Percentiles rank a stretch among this genome's conserved stretches.
Evolutionary conservation across 2,113 vertebrate species (phyloP).

Genomic region (Furnarius figulus): DNA sequence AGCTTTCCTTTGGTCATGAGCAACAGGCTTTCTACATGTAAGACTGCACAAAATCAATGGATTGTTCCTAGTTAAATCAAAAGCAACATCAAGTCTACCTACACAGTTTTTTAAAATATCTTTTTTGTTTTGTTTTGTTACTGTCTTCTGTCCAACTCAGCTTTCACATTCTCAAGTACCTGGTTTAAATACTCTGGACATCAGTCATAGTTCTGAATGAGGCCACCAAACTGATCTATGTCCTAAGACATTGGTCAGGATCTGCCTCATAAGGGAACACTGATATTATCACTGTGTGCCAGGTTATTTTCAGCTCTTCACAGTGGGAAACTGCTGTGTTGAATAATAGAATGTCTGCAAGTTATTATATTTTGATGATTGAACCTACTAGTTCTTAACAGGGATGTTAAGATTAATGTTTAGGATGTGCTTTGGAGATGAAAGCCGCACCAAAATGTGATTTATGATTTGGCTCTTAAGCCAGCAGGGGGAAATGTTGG

Average conservation of each 20-base stretch:
- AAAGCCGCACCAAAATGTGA: not conserved
- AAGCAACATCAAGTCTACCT: not conserved
- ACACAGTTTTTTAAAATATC: fast-evolving
- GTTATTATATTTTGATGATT: not conserved
- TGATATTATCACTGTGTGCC: not conserved
- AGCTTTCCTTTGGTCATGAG: not conserved
- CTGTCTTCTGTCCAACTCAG: not conserved
- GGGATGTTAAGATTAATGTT: slow-evolving; percentile 9
- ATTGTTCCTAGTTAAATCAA: not conserved
- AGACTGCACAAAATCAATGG: not conserved
- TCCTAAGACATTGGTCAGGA: not conserved
- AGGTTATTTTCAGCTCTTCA: not conserved
- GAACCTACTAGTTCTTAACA: not conserved
- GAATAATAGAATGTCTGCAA: not conserved
- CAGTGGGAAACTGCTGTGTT: not conserved
- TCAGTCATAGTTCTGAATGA: not conserved
- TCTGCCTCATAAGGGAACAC: not conserved
- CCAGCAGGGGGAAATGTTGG: not conserved
- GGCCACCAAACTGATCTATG: not conserved
- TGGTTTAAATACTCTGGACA: not conserved
- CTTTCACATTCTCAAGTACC: not conserved
- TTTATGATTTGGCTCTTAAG: not conserved
- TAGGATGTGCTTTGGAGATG: not conserved
- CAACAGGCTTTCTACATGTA: not conserved
- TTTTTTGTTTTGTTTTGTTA: not conserved